phyloP scores from a whole-genome alignment of 2,797 vertebrate species.

The Tinamus major region DNA sequence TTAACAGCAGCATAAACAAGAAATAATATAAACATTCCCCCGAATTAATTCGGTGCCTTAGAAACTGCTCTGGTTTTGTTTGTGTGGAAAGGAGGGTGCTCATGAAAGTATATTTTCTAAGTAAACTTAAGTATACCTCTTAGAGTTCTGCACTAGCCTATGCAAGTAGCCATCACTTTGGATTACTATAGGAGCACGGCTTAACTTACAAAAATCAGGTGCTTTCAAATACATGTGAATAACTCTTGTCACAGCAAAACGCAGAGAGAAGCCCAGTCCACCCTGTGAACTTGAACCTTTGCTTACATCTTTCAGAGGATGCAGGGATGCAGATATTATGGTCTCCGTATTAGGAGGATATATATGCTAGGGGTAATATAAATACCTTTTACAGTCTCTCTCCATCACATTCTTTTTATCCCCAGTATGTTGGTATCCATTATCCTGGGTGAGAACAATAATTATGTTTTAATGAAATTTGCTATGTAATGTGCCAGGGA shows the following conservation, averaged over 20 bases:
- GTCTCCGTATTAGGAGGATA: not conserved
- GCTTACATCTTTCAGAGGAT: not conserved
- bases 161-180: not conserved
- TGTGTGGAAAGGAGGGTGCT: not conserved
- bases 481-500: not conserved
- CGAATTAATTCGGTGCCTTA: not conserved
- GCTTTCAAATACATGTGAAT: not conserved
- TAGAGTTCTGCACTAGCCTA: not conserved
- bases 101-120: not conserved
- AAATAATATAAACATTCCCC: not conserved
- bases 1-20: not conserved
- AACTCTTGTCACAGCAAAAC: not conserved
- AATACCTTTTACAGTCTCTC: not conserved
- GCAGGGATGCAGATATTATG: not conserved
- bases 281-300: not conserved
- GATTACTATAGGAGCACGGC: not conserved
- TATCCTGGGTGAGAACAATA: not conserved
- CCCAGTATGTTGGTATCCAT: not conserved
- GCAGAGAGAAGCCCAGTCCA: not conserved
- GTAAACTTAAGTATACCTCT: not conserved
- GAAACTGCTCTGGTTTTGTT: not conserved
- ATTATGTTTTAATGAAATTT: constrained; percentile 17
- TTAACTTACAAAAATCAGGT: not conserved
- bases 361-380: not conserved
- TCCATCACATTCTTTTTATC: not conserved